phyloP scores from a whole-genome alignment of 2,888 invertebrate species.

The Mesorhabditis spiculigera region DNA sequence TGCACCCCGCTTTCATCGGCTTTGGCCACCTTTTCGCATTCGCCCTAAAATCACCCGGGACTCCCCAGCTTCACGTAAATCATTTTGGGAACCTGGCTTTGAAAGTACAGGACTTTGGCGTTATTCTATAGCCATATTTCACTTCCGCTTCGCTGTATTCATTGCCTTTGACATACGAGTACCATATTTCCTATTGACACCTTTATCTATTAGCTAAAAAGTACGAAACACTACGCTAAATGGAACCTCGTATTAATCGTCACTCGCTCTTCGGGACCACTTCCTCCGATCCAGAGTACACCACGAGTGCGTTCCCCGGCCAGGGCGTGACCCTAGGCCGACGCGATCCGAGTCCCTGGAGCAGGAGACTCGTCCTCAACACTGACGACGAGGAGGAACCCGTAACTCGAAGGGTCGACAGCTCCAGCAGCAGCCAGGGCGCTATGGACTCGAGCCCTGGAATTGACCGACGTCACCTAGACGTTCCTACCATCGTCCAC shows the following conservation, averaged over 20 bases:
- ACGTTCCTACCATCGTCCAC: neutral
- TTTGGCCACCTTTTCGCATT: no score
- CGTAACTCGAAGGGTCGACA: neutral
- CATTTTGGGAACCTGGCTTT: no score
- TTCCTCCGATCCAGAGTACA: neutral
- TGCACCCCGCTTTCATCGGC: no score
- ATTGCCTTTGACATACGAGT: no score
- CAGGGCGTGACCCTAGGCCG: neutral
- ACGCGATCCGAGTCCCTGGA: neutral
- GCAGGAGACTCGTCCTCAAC: neutral
- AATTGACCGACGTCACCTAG: neutral
- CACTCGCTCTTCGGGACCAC: neutral
- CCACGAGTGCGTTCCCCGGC: neutral
- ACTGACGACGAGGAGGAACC: neutral
- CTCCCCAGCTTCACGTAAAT: no score
- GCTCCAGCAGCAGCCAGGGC: neutral
- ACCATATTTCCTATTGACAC: constrained; percentile 80
- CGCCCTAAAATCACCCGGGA: no score
- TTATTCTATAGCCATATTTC: no score
- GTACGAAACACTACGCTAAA: no score
- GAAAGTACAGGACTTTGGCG: no score
- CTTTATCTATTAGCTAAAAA: constrained; percentile 71
- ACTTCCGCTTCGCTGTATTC: no score
- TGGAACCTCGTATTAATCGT: neutral
- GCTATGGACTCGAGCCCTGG: neutral